A percentile compares a stretch with the other conserved stretches of the same genome.
Evolutionary conservation across 2,113 vertebrate species (phyloP).

Genomic region (Gorilla gorilla): DNA sequence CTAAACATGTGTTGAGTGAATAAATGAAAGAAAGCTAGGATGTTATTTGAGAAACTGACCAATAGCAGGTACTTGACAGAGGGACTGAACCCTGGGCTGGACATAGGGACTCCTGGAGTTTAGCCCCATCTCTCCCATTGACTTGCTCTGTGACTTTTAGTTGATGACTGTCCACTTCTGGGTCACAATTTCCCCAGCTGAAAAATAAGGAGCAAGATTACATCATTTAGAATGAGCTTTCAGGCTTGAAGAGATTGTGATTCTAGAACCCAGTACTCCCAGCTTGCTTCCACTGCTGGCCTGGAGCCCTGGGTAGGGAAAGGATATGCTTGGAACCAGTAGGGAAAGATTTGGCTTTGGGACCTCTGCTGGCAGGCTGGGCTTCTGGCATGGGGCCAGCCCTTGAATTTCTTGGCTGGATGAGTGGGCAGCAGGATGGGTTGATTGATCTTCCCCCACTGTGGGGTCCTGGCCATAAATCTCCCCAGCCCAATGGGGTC

Average conservation of each 20-base stretch:
- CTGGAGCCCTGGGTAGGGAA: not conserved
- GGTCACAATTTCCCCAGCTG: not conserved
- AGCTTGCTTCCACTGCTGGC: not conserved
- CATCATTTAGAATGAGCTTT: not conserved
- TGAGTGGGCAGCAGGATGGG: not conserved
- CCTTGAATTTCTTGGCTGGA: constrained; percentile 38
- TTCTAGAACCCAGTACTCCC: not conserved
- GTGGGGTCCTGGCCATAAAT: constrained; percentile 41
- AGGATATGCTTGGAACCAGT: not conserved
- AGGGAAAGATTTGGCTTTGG: not conserved
- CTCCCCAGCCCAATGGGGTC: constrained; percentile 19
- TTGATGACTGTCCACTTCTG: not conserved
- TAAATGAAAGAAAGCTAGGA: not conserved
- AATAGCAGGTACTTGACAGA: not conserved
- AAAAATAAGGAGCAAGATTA: not conserved
- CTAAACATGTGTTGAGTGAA: not conserved
- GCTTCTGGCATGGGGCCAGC: not conserved
- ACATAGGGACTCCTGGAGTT: not conserved
- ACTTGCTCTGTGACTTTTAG: not conserved
- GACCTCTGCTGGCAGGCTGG: not conserved
- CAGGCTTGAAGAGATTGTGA: not conserved
- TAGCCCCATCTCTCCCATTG: not conserved
- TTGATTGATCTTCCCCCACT: constrained; percentile 41
- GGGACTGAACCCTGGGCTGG: not conserved
- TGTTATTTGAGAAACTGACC: not conserved